phyloP scores from a whole-genome alignment of 2,797 vertebrate species.

The Thamnophis elegans region DNA sequence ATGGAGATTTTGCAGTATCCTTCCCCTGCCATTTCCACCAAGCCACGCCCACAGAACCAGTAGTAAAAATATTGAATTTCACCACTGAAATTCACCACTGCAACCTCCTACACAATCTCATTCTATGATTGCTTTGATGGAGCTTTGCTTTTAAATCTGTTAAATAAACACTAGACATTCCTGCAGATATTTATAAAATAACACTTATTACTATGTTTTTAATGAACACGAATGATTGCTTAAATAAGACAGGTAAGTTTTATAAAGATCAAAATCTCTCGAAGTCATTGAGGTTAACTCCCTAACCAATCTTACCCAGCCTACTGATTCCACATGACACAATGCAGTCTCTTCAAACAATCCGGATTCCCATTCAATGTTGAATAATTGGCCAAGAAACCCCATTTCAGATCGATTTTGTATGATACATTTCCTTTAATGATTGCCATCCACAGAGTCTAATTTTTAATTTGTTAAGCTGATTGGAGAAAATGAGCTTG shows the following conservation, averaged over 20 bases:
- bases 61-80: too few species aligned
- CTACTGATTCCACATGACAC: constrained; percentile 31
- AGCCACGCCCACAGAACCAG: too few species aligned
- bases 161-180: not conserved
- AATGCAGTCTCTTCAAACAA: constrained; percentile 57
- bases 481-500: constrained; percentile 58
- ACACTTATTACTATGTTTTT: constrained; percentile 40
- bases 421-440: constrained; percentile 53
- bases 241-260: constrained; percentile 32
- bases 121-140: not conserved
- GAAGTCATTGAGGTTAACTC: constrained; percentile 30
- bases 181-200: not conserved
- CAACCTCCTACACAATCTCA: not conserved
- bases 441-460: constrained; percentile 39
- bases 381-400: constrained; percentile 55
- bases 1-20: too few species aligned
- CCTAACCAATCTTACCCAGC: constrained; percentile 53
- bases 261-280: constrained; percentile 21
- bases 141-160: not conserved
- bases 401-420: constrained; percentile 58
- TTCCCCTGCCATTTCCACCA: too few species aligned
- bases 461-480: constrained; percentile 65
- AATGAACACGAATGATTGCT: constrained; percentile 28
- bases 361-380: constrained; percentile 59
- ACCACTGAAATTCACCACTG: not conserved